Percentiles rank a stretch among this genome's conserved stretches.
Conservation (phyloP, 2,113 vertebrate species). For the Cyphomyrus plagiostoma region DNA sequence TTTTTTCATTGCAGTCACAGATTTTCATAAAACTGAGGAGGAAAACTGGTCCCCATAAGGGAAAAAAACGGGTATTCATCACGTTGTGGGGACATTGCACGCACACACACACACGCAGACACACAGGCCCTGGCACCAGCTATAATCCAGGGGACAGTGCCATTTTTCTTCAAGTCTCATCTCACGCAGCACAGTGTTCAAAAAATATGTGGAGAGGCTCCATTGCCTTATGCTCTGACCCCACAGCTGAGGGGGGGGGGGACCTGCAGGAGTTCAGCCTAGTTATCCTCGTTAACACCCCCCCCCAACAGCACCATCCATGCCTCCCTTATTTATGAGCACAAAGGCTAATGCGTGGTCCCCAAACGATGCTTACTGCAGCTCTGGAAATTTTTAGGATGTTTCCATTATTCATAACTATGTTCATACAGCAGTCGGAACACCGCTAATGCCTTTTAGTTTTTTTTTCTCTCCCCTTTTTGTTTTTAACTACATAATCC, state of each 20-base stretch:
- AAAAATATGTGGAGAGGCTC: not conserved
- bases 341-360: constrained; percentile 45
- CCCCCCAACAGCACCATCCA: not conserved
- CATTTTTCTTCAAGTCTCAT: not conserved
- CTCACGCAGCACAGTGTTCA: not conserved
- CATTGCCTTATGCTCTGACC: not conserved
- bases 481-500: constrained; percentile 35
- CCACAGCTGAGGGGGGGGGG: not conserved
- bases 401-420: constrained; percentile 44
- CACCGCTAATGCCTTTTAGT: constrained; percentile 43
- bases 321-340: constrained; percentile 39
- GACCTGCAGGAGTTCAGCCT: not conserved
- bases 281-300: constrained; percentile 39
- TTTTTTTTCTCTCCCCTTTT: constrained; percentile 40
- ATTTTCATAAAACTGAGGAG: too few relatives aligned
- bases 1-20: too few relatives aligned
- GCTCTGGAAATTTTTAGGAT: constrained; percentile 36
- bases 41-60: too few relatives aligned
- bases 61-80: too few relatives aligned
- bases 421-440: constrained; percentile 43
- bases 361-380: constrained; percentile 42
- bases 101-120: not conserved
- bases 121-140: not conserved
- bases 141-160: not conserved
- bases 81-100: too few relatives aligned